Percentiles rank a stretch among this genome's conserved stretches.
phyloP scores from a whole-genome alignment of 1,140 invertebrate species.

The Pogonomyrmex barbatus region DNA sequence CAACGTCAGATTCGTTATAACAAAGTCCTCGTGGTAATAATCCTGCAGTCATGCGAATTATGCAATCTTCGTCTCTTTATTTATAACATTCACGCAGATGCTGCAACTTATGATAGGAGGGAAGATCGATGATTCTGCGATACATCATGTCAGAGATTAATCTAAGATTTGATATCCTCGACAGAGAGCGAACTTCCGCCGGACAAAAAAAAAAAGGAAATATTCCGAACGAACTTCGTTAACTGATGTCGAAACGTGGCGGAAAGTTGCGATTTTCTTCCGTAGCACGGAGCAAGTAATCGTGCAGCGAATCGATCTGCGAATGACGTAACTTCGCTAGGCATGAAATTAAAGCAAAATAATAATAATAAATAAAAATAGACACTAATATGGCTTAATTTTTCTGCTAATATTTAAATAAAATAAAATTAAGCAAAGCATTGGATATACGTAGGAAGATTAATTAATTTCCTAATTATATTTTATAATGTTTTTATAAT shows the following conservation, averaged over 20 bases:
- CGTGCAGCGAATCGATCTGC: not conserved
- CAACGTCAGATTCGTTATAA: not conserved
- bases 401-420: no score
- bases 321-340: not conserved
- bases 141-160: slow-evolving; percentile 26
- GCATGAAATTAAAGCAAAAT: not conserved
- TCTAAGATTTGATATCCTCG: slow-evolving; percentile 37
- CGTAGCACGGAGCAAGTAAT: not conserved
- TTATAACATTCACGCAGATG: not conserved
- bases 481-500: no score
- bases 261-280: slow-evolving; percentile 27
- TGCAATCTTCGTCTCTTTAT: not conserved
- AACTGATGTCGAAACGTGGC: slow-evolving; percentile 29
- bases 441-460: not conserved
- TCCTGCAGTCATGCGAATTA: not conserved
- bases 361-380: no score
- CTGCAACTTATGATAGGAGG: not conserved
- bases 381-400: no score
- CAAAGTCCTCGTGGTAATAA: not conserved
- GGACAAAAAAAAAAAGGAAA: not conserved
- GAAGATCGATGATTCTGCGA: slow-evolving; percentile 21
- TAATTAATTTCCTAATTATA: slow-evolving; percentile 15
- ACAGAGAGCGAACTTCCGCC: not conserved
- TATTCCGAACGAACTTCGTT: slow-evolving; percentile 14
- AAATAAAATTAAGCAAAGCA: not conserved